Percentiles rank a stretch among this genome's conserved stretches.
Evolutionary conservation across 2,113 vertebrate genomes (phyloP).

Genomic region (Thalassarche chlororhynchos): DNA sequence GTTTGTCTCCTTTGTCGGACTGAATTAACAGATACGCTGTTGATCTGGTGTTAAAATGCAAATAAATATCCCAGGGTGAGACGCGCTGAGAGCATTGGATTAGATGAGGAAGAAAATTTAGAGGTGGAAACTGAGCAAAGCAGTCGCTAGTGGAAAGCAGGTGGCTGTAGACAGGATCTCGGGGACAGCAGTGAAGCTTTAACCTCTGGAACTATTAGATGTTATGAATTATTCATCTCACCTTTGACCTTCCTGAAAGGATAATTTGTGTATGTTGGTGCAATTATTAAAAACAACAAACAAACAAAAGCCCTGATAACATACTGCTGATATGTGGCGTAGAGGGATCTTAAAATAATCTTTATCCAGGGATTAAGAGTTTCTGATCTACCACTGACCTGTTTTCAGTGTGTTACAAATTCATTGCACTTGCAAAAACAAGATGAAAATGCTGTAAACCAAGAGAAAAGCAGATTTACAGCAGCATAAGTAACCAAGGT

Average conservation of each 20-base stretch:
- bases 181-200: background rate
- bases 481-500: background rate
- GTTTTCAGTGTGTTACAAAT: constrained; percentile 56
- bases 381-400: constrained; percentile 67
- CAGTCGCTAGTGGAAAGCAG: background rate
- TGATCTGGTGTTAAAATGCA: background rate
- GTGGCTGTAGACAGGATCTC: background rate
- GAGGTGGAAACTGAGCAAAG: background rate
- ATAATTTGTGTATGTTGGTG: background rate
- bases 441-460: constrained; percentile 19
- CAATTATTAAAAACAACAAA: background rate
- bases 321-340: background rate
- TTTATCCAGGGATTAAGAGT: constrained; percentile 71
- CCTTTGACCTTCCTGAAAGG: background rate
- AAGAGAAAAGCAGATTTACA: constrained; percentile 9
- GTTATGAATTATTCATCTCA: background rate
- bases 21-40: background rate
- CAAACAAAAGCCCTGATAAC: background rate
- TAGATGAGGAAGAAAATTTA: background rate
- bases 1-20: background rate
- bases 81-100: background rate
- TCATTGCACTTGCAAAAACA: constrained; percentile 2
- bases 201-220: background rate
- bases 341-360: constrained; percentile 69
- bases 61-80: background rate